Evolutionary conservation across 2,888 invertebrate species (phyloP).

Genomic region (Augiades crinisus): DNA sequence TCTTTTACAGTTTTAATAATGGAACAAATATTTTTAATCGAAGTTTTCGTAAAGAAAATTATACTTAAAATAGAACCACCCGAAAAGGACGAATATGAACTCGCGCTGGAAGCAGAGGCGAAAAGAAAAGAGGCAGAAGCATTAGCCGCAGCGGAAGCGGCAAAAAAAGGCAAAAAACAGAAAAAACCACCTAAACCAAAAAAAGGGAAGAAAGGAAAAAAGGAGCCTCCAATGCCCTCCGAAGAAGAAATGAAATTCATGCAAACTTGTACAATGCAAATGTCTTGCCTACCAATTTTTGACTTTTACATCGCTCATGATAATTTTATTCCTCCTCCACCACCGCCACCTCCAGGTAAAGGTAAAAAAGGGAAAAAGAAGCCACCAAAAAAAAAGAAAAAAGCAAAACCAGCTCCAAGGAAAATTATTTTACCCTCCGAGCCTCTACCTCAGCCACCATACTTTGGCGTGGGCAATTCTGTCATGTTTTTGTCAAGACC

Average conservation of each 20-base stretch:
- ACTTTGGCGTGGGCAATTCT: conserved; percentile 70
- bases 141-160: conserved; percentile 56
- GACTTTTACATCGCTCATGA: conserved; percentile 74
- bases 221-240: conserved; percentile 61
- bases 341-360: conserved; percentile 57
- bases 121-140: conserved; percentile 55
- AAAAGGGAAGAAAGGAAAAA: conserved; percentile 50
- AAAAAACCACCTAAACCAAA: conserved; percentile 36
- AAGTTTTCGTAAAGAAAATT: conserved; percentile 69
- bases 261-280: conserved; percentile 71
- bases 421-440: conserved; percentile 65
- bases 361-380: conserved; percentile 50
- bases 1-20: conserved; percentile 36
- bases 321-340: conserved; percentile 68
- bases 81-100: conserved; percentile 69
- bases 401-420: conserved; percentile 41
- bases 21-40: conserved; percentile 77
- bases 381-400: conserved; percentile 49
- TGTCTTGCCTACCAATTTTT: conserved; percentile 68
- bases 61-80: conserved; percentile 67
- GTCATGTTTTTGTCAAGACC: conserved; percentile 69
- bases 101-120: conserved; percentile 60
- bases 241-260: conserved; percentile 75
- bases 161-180: conserved; percentile 44
- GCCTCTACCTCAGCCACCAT: conserved; percentile 71